phyloP scores from a whole-genome alignment of 2,888 invertebrate genomes.

The Osmoderma eremita region DNA sequence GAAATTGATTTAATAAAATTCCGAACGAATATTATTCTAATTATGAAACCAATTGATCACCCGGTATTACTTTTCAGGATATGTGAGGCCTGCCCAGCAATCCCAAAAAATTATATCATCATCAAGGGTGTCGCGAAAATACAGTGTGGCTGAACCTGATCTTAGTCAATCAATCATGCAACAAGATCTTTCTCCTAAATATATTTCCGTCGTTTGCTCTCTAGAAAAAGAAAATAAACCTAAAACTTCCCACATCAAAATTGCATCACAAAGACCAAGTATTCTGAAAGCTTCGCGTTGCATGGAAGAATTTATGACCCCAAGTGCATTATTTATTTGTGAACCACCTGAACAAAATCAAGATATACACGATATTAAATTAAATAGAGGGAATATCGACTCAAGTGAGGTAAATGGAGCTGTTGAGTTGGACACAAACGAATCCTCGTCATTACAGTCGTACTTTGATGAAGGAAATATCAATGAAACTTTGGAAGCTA shows the following conservation, averaged over 20 bases:
- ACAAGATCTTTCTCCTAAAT: neutral
- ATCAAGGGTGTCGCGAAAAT: neutral
- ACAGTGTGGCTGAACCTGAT: neutral
- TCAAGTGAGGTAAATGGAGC: too few species aligned
- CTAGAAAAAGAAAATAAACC: neutral
- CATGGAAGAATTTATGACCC: neutral
- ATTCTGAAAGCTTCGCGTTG: slow-evolving; percentile 2
- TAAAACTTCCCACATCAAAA: neutral
- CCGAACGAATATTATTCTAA: too few species aligned
- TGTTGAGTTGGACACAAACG: too few species aligned
- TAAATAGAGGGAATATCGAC: too few species aligned
- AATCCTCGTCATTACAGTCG: neutral
- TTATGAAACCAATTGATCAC: too few species aligned
- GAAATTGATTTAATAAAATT: too few species aligned
- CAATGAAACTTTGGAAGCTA: slow-evolving; percentile 5
- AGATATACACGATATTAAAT: too few species aligned
- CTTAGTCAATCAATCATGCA: neutral
- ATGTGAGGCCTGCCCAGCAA: too few species aligned
- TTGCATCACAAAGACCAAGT: slow-evolving; percentile 1
- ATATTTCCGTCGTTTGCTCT: neutral
- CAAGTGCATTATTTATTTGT: neutral
- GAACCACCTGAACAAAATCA: too few species aligned
- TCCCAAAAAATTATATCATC: neutral
- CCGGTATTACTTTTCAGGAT: too few species aligned
- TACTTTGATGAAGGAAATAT: neutral